Evolutionary conservation across 2,113 vertebrate species (phyloP).

Genomic region (Nesospiza acunhae): DNA sequence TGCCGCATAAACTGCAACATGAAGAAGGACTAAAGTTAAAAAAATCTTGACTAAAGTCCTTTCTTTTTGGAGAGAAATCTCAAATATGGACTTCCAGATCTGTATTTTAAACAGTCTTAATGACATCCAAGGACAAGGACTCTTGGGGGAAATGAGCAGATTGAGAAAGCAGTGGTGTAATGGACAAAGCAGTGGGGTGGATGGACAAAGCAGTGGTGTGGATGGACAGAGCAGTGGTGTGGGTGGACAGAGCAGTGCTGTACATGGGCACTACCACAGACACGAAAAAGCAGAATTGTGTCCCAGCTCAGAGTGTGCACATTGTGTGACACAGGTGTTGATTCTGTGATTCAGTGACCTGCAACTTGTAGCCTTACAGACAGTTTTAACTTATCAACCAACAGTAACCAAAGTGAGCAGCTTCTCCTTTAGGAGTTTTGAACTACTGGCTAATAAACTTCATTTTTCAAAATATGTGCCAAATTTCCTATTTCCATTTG

Average conservation of each 20-base stretch:
- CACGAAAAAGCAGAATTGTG: not conserved
- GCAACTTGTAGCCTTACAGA: not conserved
- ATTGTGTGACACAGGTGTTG: fast-evolving
- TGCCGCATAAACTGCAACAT: not conserved
- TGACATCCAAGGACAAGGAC: not conserved
- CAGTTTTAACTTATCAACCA: not conserved
- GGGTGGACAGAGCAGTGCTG: too few species aligned
- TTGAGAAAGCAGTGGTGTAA: not conserved
- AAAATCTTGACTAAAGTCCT: not conserved
- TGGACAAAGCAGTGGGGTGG: not conserved
- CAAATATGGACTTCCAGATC: not conserved
- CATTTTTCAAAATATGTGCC: not conserved
- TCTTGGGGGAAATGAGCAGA: not conserved
- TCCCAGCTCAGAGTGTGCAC: not conserved
- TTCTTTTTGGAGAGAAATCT: not conserved
- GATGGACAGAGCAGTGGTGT: not conserved
- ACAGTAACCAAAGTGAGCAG: not conserved
- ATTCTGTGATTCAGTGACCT: not conserved
- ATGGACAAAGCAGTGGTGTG: not conserved
- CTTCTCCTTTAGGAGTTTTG: not conserved
- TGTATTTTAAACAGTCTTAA: not conserved
- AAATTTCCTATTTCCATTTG: not conserved
- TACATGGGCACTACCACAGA: too few species aligned
- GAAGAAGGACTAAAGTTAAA: not conserved
- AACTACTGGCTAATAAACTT: not conserved